A percentile compares a stretch with the other conserved stretches of the same genome.
Conservation (phyloP, 2,113 vertebrate genomes). For the Ramphastos sulfuratus region DNA sequence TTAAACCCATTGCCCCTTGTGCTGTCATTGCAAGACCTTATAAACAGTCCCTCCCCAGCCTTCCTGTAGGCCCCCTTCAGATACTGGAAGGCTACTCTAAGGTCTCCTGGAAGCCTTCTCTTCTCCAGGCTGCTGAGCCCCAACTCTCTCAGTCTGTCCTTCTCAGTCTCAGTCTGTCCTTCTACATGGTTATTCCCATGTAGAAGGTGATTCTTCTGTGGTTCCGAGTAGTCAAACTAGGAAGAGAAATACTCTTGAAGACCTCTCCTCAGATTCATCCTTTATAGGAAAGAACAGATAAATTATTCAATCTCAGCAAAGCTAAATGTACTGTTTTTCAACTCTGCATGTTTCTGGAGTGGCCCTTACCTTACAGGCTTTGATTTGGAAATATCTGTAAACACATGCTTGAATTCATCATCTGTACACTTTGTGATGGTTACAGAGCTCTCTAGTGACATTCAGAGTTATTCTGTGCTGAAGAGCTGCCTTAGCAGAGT, state of each 20-base stretch:
- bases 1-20: too few species aligned
- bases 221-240: not conserved
- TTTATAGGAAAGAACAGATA: not conserved
- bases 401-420: not conserved
- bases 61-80: too few species aligned
- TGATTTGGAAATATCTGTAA: not conserved
- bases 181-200: not conserved
- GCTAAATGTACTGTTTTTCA: rapidly evolving
- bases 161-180: too few species aligned
- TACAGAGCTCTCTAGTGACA: not conserved
- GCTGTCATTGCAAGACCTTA: too few species aligned
- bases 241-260: not conserved
- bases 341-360: not conserved
- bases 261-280: not conserved
- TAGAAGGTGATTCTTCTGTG: not conserved
- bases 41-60: too few species aligned
- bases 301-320: not conserved
- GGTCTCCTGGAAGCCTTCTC: too few species aligned
- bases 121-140: too few species aligned
- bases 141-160: too few species aligned
- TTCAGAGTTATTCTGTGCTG: not conserved
- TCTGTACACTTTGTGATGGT: not conserved
- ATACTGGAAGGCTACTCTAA: too few species aligned
- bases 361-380: not conserved
- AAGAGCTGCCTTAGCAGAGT: not conserved